Evolutionary conservation across 2,888 invertebrate genomes (phyloP).

Genomic region (Lasius platythorax): DNA sequence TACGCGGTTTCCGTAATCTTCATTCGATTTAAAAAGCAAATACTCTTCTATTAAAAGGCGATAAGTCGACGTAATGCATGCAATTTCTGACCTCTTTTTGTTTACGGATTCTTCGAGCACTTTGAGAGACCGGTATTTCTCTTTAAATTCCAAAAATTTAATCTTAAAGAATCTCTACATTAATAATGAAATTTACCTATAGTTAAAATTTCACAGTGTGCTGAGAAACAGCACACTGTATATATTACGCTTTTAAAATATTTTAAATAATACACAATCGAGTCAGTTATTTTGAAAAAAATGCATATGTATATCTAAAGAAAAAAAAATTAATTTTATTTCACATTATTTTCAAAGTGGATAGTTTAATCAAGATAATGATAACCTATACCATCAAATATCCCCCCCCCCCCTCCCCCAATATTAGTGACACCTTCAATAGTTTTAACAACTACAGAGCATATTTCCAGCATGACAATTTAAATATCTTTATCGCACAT

Average conservation of each 20-base stretch:
- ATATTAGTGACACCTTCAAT: background rate
- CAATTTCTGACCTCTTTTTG: constrained; percentile 15
- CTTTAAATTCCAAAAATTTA: background rate
- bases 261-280: background rate
- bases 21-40: constrained; percentile 17
- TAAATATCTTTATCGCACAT: constrained; percentile 18
- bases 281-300: constrained; percentile 3
- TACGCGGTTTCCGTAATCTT: background rate
- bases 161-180: background rate
- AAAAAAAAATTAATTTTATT: background rate
- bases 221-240: background rate
- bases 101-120: background rate
- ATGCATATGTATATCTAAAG: background rate
- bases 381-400: background rate
- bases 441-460: constrained; percentile 17
- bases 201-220: background rate
- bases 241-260: background rate
- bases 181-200: background rate
- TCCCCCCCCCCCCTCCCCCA: no score
- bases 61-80: constrained; percentile 2
- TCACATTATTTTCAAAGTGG: constrained; percentile 9
- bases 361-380: background rate
- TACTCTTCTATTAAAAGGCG: background rate
- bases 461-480: constrained; percentile 26
- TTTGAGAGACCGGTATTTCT: background rate